Base-by-base conservation (phyloP, 2,888 invertebrate species). In the Scelioninae gen. 2 region DNA sequence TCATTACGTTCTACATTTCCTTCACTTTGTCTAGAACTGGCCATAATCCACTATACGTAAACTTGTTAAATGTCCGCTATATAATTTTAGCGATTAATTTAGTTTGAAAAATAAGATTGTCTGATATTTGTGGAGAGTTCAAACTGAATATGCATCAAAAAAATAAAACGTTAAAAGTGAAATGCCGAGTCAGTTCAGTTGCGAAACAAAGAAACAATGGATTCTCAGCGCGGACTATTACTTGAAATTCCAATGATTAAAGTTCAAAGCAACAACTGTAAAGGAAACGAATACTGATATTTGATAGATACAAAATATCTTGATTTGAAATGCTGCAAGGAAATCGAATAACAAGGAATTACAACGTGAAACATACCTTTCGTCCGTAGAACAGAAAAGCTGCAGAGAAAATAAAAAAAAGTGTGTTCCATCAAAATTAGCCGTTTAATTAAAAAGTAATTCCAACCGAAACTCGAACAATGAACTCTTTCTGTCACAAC, bases 181-280 rank as follows among this genome's bases (percentile, higher is more conserved):
- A n/a, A n/a, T n/a, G n/a, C n/a, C 35, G 11, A n/a, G 2, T 35
- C 39, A 39, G 2, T 43, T 9, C 22, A 41, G 41, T 41, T 28
- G 28, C 15, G 57, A 7, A 31, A 45, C 43, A 45, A 57, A 57
- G 55, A 57, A 57, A 57, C 57, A 57, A 57, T 57, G 45, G 45
- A 4, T 57, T 39, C n/a, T 28, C 43, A 18, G 28, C 22, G 18
- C 28, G 16, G 16, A 45, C 45, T 31, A 57, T 57, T 57, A 45
- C 19, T 45, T 57, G 43, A 57, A 57, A 57, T 33, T 43, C 57
- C 57, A 57, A 57, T 57, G 16, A 48, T 48, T 48, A 48, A 48
- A 48, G 43, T 57, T 41, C 39, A 25, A 55, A 55, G 39, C 28
- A 45, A 45, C 31, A 57, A 31, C 19, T 33, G 31, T 33, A 19